Evolutionary conservation across 2,113 vertebrate species (phyloP), one percentile per base, ranked within the genome.

Genomic region (Vulpes ferrilata): DNA sequence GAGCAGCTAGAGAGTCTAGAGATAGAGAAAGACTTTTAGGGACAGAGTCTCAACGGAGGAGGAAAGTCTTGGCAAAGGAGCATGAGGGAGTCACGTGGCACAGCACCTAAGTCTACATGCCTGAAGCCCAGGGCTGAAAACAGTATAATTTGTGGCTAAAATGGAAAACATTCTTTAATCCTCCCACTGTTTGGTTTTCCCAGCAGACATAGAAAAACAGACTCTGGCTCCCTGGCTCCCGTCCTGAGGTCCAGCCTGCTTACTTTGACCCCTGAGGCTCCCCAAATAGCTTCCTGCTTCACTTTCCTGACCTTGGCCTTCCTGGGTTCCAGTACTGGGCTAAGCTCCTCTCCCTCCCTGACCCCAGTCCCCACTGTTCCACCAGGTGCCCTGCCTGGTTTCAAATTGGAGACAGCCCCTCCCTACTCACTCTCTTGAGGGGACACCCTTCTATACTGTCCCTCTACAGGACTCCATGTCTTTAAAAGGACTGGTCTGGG

Each of bases 121-220:
- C 86, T 38, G 64, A 57, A 88, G 73, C 73, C 90, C 71, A 86
- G 81, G 48, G 62, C 51, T 64, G 23, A 93, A 81, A 11, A 38
- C 55, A 93, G 79, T 96, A 17, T 96, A 91, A 97, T 97, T 96
- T 97, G 96, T 93, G 96, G 98, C 91, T 95, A 60, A 85, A 76
- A 76, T 95, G 98, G 95, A 98, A 97, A 97, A 90, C 60, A 88
- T 96, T 94, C 88, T 96, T 88, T 86, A 67, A 85, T 96, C 82
- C 79, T 81, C 92, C 93, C 38, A 27, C 64, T 62, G 84, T n/a
- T 94, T 32, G 86, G 81, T 81, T 94, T 95, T 87, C 82, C 87
- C 64, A 83, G 79, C 67, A 97, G 93, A 62, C 91, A 95, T 62
- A 95, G 82, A 84, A 89, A 97, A 91, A 22, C 78, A 91, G 55